phyloP scores from a whole-genome alignment of 1,140 invertebrate genomes.

The Bombyx mandarina region DNA sequence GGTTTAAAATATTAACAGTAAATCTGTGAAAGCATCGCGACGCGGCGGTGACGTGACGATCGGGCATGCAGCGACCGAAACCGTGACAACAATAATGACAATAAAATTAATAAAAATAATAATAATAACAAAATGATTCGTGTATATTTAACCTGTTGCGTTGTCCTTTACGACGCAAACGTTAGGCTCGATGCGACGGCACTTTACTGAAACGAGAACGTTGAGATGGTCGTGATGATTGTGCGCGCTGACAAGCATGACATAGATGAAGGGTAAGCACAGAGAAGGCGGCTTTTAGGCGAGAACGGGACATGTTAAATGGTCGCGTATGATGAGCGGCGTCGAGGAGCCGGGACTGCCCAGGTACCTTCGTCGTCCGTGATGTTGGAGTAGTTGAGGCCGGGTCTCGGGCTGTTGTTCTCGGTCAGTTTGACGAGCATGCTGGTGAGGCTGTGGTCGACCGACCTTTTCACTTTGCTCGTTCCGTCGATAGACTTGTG shows the following conservation, averaged over 20 bases:
- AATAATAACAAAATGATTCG: conserved; percentile 9
- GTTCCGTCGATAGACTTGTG: conserved; percentile 2
- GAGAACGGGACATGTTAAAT: conserved; percentile 10
- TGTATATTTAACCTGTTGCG: conserved; percentile 33
- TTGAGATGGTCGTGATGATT: conserved; percentile 25
- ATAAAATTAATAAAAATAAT: too few relatives aligned
- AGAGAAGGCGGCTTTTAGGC: conserved; percentile 14
- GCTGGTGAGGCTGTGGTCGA: conserved; percentile 37
- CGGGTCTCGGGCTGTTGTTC: conserved; percentile 27
- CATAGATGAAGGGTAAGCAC: conserved; percentile 21
- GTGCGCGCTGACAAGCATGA: conserved; percentile 20
- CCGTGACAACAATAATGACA: conserved; percentile 14
- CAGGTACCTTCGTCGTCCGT: conserved; percentile 34
- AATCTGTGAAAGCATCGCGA: neutral
- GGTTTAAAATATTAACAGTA: too few relatives aligned
- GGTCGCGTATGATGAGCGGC: neutral
- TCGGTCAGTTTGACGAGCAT: conserved; percentile 56
- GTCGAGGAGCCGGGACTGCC: neutral
- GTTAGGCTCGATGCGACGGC: conserved; percentile 43
- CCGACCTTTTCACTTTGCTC: conserved; percentile 33
- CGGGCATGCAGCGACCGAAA: conserved; percentile 23
- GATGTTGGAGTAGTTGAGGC: conserved; percentile 39
- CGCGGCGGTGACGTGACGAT: conserved; percentile 6
- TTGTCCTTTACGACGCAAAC: conserved; percentile 49
- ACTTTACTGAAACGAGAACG: conserved; percentile 48